Conservation (phyloP, 2,113 vertebrate genomes). For the Caretta caretta region DNA sequence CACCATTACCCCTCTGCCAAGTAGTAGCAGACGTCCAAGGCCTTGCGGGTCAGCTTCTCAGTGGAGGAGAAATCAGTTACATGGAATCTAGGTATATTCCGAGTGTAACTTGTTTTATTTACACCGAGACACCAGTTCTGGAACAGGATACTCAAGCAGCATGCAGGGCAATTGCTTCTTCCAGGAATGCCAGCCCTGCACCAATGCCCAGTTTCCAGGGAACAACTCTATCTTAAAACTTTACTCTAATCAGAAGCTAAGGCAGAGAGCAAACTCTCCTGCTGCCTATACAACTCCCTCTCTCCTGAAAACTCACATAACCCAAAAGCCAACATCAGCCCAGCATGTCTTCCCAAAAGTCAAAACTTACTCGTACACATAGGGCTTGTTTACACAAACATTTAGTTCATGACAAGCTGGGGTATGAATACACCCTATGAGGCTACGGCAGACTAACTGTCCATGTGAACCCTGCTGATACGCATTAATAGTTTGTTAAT, state of each 20-base stretch:
- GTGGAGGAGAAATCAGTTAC: not conserved
- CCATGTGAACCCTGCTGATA: not conserved
- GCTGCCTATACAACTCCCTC: not conserved
- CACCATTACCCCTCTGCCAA: not conserved
- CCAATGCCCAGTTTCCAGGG: not conserved
- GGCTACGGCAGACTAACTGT: not conserved
- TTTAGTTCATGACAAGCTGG: not conserved
- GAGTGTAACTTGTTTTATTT: not conserved
- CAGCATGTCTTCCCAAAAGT: not conserved
- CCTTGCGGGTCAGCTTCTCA: not conserved
- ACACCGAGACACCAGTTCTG: not conserved
- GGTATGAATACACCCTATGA: not conserved
- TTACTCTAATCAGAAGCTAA: not conserved
- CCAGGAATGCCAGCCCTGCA: not conserved
- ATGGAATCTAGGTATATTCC: not conserved
- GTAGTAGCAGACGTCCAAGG: not conserved
- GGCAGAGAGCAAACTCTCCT: not conserved
- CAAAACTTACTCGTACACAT: not conserved
- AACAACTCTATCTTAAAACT: not conserved
- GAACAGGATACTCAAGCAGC: not conserved
- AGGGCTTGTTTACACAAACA: not conserved
- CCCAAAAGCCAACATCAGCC: not conserved
- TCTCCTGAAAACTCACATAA: not conserved
- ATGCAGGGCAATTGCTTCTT: not conserved
- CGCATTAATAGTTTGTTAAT: not conserved